Base-by-base conservation (phyloP, 2,113 vertebrate species). In the Pipra filicauda region DNA sequence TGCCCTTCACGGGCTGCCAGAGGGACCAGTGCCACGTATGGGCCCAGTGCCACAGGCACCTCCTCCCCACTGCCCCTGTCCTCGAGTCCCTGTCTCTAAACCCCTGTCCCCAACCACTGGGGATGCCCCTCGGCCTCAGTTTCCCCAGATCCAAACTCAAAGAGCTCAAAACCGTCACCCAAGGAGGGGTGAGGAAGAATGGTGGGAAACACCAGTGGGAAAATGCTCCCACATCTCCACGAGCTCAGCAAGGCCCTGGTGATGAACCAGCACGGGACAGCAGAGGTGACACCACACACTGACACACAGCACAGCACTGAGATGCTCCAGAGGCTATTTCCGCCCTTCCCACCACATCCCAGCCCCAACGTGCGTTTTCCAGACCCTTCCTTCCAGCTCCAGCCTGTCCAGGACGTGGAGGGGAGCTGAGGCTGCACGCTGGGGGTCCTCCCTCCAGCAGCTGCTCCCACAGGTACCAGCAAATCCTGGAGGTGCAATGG, bases 11-110 rank as follows among this genome's bases (percentile, higher is more conserved):
- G 0, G 20, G 52, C 49, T n/a, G 58, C 31, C 5, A 3, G 46
- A 54, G 41, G 46, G 26, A 58, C 20, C 5, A 0, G 49, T 24
- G 19, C 48, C 8, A 0, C 0, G 0, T 4, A 15, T 0, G 1
- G 55, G 27, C 6, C 12, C 67, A 2, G 35, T 2, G 26, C 2
- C 39, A 0, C 1, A 2, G 44, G n/a, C 9, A 10, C 23, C 67
- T 57, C 49, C 15, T 22, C 54, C 58, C 26, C 5, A 6, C 54
- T 61, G 28, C 33, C 58, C 71, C 65, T 9, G 33, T 22, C 52
- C 71, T 15, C 1, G 0, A 52, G 27, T 35, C 58, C 71, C 65
- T 9, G 31, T 21, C 55, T 65, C 39, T 1, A 4, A 6, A 23
- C 33, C 57, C 70, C 65, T 7, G 33, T 15, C 57, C 66, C 48